Base-by-base conservation (phyloP, 1,140 invertebrate species). In the Piezodorus guildinii region DNA sequence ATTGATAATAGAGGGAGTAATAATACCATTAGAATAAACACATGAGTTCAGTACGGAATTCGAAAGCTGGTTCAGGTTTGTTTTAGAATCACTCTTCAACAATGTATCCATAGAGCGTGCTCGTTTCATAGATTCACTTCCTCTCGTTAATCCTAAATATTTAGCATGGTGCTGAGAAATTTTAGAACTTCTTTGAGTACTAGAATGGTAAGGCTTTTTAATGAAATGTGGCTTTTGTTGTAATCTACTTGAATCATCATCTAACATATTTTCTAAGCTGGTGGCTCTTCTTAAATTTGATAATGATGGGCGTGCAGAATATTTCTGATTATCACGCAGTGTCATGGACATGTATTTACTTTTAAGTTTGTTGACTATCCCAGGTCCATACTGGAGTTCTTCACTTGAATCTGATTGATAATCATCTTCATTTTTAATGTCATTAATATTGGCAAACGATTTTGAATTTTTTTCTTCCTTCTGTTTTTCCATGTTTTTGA, bases 371-470 rank as follows among this genome's bases (percentile, higher is more conserved):
- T 87, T 90, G 5, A 95, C 91, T 70, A 95, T 94, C 9, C 91
- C 91, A 12, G 91, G 91, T 0, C 91, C 91, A 76, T 94, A 95
- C 68, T 87, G 85, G 19, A 93, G 74, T 70, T 93, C 91, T 75
- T 92, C 88, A 60, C 78, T 83, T 66, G 77, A 80, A 70, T 82
- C 80, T 61, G 79, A 80, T 49, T 66, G 54, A 59, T 59, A 59
- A 21, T 68, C 66, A n/a, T 69, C 68, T 17, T 68, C 65, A 34
- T 70, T 68, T 34, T 60, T 64, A 39, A 60, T 63, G 62, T 68
- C 39, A 9, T 23, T 44, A 8, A 39, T 62, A 14, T 49, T 61
- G 5, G 23, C 27, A 39, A 65, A 16, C 16, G 64, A 45, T 51
- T 66, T 52, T n/a, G 62, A 39, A 27, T 52, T 52, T 19, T 45